phyloP scores from a whole-genome alignment of 1,140 invertebrate species.

The Fopius arisanus region DNA sequence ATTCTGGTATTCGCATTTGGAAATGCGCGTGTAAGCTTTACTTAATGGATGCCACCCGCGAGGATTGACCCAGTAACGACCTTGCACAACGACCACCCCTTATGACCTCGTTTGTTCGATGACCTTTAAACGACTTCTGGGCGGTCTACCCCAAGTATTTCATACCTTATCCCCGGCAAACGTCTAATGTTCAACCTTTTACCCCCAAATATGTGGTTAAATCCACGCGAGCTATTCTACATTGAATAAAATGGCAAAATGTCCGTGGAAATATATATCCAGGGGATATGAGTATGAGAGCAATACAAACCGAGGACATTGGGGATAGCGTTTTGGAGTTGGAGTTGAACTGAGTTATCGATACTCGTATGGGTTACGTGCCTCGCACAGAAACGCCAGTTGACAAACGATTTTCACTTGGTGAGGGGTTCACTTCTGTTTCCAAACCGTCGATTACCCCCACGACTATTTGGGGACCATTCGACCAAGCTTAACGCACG shows the following conservation, averaged over 20 bases:
- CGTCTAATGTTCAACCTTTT: background rate
- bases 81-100: constrained; percentile 29
- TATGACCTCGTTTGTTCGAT: constrained; percentile 38
- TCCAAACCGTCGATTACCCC: background rate
- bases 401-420: constrained; percentile 1
- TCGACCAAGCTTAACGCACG: background rate
- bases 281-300: background rate
- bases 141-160: constrained; percentile 27
- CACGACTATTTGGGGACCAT: background rate
- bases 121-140: constrained; percentile 37
- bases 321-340: background rate
- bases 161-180: background rate
- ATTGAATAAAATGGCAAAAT: background rate
- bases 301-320: background rate
- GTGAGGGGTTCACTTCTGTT: background rate
- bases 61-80: constrained; percentile 40
- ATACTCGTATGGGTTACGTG: constrained; percentile 5
- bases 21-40: constrained; percentile 27
- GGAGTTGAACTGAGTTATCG: constrained; percentile 3
- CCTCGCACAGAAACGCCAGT: background rate
- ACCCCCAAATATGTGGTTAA: background rate
- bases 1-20: background rate
- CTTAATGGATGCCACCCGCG: constrained; percentile 32
- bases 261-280: background rate
- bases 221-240: background rate